Evolutionary conservation across 2,797 vertebrate genomes (phyloP).

Genomic region (Anguilla anguilla): DNA sequence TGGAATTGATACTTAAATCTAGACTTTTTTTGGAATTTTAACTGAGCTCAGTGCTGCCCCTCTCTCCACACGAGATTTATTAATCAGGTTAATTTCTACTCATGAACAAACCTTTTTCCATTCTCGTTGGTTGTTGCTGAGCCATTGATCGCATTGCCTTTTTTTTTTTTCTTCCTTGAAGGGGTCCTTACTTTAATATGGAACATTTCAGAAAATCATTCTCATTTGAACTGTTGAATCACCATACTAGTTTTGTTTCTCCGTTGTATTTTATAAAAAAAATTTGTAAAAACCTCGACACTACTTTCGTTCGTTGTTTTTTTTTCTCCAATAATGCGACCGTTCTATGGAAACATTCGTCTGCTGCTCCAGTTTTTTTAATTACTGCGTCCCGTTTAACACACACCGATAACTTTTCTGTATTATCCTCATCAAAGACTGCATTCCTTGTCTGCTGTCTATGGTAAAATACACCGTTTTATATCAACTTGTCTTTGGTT

Average conservation of each 20-base stretch:
- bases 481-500: background rate
- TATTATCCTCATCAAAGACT: background rate
- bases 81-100: constrained; percentile 29
- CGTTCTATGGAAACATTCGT: constrained; percentile 5
- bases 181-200: constrained; percentile 6
- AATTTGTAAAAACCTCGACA: background rate
- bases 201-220: background rate
- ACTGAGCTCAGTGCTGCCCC: constrained; percentile 22
- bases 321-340: background rate
- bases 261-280: background rate
- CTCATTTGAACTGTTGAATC: constrained; percentile 21
- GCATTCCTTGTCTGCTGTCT: constrained; percentile 23
- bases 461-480: background rate
- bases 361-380: constrained; percentile 25
- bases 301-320: background rate
- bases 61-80: constrained; percentile 20
- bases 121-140: constrained; percentile 8
- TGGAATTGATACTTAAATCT: constrained; percentile 23
- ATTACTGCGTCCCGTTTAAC: background rate
- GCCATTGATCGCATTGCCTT: background rate
- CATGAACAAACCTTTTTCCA: constrained; percentile 4
- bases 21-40: constrained; percentile 20
- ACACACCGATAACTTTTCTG: background rate
- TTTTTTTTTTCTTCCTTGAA: background rate
- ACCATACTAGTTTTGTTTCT: constrained; percentile 5